Percentiles rank a stretch among this genome's conserved stretches.
Evolutionary conservation across 1,140 invertebrate species (phyloP).

Genomic region (Heliconius hewitsoni): DNA sequence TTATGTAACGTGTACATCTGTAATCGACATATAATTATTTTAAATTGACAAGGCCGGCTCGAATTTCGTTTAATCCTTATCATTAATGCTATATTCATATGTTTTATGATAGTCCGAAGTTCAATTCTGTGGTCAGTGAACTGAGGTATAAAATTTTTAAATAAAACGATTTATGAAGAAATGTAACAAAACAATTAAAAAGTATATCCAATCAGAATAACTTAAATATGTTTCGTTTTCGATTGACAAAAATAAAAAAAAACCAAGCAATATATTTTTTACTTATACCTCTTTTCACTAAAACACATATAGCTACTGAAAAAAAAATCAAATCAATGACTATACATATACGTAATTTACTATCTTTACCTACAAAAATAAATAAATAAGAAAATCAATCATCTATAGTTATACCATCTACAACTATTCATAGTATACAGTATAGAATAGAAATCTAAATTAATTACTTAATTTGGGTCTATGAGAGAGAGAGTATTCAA

Average conservation of each 20-base stretch:
- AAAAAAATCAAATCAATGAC: background rate
- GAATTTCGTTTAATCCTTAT: conserved; percentile 6
- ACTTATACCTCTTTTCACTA: background rate
- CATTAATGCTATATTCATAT: background rate
- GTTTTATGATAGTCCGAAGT: background rate
- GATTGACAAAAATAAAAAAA: no score
- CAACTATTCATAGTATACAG: background rate
- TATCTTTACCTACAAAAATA: background rate
- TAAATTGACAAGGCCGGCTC: conserved; percentile 14
- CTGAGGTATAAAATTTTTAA: background rate
- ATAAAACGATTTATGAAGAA: background rate
- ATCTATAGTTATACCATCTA: background rate
- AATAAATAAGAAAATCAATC: background rate
- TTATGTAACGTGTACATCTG: background rate
- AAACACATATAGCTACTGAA: background rate
- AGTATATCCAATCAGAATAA: no score
- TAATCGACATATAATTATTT: background rate
- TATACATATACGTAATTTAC: background rate
- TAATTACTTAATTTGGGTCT: background rate
- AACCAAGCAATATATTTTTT: no score
- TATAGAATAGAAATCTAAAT: background rate
- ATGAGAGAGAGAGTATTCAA: conserved; percentile 2
- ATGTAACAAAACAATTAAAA: background rate
- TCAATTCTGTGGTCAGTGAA: background rate
- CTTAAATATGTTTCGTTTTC: no score